phyloP scores from a whole-genome alignment of 2,113 vertebrate species.

The Elephas maximus region DNA sequence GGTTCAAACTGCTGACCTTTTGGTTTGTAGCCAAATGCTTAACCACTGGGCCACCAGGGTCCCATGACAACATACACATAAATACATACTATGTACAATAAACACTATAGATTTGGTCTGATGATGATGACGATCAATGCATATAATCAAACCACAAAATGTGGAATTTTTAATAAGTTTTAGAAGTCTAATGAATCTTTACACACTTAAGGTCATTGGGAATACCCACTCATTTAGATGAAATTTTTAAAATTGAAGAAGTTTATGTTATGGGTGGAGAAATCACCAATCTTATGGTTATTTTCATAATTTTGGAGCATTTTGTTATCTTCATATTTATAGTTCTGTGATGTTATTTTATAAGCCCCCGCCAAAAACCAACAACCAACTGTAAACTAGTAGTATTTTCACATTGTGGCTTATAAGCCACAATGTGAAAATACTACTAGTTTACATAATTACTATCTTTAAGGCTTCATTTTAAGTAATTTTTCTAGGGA shows the following conservation, averaged over 20 bases:
- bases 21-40: too few relatives aligned
- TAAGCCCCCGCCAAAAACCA: too few relatives aligned
- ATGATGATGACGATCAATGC: neutral
- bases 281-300: neutral
- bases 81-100: neutral
- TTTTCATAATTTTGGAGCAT: neutral
- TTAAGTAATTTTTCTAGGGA: neutral
- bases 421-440: neutral
- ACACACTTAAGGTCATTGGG: neutral
- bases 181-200: neutral
- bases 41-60: too few relatives aligned
- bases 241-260: neutral
- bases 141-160: neutral
- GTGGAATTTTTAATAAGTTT: neutral
- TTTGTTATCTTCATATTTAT: neutral
- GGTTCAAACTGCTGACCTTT: too few relatives aligned
- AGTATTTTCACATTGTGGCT: neutral
- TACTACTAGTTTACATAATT: neutral
- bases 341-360: neutral
- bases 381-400: neutral
- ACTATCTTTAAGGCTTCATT: neutral
- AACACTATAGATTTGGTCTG: neutral
- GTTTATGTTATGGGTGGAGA: neutral
- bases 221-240: neutral
- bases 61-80: too few relatives aligned